Conservation (phyloP, 2,797 vertebrate genomes). For the Brachyrhaphis roseni region DNA sequence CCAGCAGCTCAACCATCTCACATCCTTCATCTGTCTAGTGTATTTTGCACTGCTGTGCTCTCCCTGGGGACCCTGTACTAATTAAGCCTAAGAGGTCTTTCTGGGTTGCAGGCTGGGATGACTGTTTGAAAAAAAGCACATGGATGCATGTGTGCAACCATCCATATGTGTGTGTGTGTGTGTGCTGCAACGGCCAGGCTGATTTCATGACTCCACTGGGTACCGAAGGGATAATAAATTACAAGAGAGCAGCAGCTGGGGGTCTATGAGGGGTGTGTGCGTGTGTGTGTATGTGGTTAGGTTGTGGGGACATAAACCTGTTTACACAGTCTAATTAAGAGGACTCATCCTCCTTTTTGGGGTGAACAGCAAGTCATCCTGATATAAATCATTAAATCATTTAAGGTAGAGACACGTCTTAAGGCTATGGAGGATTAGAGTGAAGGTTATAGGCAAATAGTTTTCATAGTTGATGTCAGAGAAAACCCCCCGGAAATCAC, state of each 20-base stretch:
- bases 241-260: constrained; percentile 76
- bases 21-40: constrained; percentile 52
- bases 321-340: constrained; percentile 17
- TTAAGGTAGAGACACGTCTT: not conserved
- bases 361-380: constrained; percentile 1
- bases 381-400: constrained; percentile 2
- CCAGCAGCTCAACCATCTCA: constrained; percentile 46
- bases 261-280: constrained; percentile 47
- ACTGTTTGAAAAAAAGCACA: constrained; percentile 69
- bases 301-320: constrained; percentile 22
- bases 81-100: constrained; percentile 80
- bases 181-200: constrained; percentile 62
- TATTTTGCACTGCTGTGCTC: constrained; percentile 60
- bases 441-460: not conserved
- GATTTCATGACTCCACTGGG: constrained; percentile 80
- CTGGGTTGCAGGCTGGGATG: constrained; percentile 43
- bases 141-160: constrained; percentile 28
- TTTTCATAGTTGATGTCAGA: not conserved
- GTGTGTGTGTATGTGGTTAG: constrained; percentile 18
- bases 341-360: constrained; percentile 7
- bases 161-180: constrained; percentile 18
- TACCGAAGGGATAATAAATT: constrained; percentile 78
- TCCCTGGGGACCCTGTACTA: constrained; percentile 73
- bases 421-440: not conserved
- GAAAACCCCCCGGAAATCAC: not conserved